phyloP scores from a whole-genome alignment of 2,888 invertebrate species.

The Arctia plantaginis region DNA sequence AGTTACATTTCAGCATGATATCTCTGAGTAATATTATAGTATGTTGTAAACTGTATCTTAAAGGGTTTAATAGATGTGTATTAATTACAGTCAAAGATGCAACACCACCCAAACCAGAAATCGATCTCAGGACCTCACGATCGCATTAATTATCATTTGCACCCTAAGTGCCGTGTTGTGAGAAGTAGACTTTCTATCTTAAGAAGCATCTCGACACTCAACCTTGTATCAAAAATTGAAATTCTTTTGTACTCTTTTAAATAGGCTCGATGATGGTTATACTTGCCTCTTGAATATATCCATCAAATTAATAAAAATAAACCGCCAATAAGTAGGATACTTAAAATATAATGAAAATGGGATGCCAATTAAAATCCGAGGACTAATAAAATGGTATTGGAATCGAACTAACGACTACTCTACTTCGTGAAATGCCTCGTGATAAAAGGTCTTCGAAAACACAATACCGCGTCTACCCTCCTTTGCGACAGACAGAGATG shows the following conservation, averaged over 20 bases:
- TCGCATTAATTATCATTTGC: background rate
- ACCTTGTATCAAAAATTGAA: background rate
- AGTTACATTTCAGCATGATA: too few species aligned
- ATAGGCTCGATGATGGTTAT: constrained; percentile 20
- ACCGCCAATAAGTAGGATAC: constrained; percentile 48
- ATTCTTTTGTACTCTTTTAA: constrained; percentile 30
- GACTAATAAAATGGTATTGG: constrained; percentile 83
- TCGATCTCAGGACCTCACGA: too few species aligned
- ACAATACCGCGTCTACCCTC: constrained; percentile 83
- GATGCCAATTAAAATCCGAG: constrained; percentile 82
- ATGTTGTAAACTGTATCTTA: too few species aligned
- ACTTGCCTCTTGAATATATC: constrained; percentile 35
- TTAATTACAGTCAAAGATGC: too few species aligned
- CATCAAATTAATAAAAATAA: constrained; percentile 50
- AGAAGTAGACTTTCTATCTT: background rate
- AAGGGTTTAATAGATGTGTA: too few species aligned
- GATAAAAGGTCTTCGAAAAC: constrained; percentile 86
- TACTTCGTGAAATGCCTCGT: constrained; percentile 80
- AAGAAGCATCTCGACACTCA: background rate
- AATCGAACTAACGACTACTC: constrained; percentile 82
- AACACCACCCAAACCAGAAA: too few species aligned
- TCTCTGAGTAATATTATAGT: too few species aligned
- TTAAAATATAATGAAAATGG: constrained; percentile 63
- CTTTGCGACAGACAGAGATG: constrained; percentile 70
- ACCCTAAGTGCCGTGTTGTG: background rate